These are phyloP conservation scores for Myotis vivesi DNA, from an alignment of 2,797 vertebrate species.

Conservation along the genomic window DNA sequence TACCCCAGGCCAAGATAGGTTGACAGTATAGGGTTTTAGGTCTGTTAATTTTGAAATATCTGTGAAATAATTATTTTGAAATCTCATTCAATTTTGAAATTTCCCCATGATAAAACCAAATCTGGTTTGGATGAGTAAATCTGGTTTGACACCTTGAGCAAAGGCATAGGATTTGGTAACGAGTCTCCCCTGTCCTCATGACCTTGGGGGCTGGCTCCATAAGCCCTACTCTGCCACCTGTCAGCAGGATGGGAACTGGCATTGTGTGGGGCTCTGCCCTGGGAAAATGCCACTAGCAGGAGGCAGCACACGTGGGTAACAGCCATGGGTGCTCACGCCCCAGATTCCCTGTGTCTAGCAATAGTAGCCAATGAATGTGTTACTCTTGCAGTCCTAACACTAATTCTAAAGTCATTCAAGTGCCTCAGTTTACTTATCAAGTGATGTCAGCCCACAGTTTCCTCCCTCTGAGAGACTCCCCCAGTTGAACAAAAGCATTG, in stretches of 20 bases:
- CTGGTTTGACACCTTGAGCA: slow-evolving; percentile 38
- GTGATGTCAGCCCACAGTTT: neutral
- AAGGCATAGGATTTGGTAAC: slow-evolving; percentile 21
- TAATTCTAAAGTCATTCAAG: neutral
- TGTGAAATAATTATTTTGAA: slow-evolving; percentile 68
- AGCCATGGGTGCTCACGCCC: neutral
- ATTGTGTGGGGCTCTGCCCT: neutral
- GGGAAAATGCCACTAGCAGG: neutral
- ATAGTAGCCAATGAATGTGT: rapidly evolving
- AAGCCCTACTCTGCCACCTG: neutral
- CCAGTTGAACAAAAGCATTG: neutral
- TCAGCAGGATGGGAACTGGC: neutral
- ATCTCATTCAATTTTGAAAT: slow-evolving; percentile 64
- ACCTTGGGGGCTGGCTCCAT: neutral
- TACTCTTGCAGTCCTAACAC: neutral
- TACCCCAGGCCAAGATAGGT: neutral
- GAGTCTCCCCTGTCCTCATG: neutral
- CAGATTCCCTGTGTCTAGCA: neutral
- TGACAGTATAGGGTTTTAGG: neutral
- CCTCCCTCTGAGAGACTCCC: neutral
- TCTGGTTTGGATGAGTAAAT: slow-evolving; percentile 31
- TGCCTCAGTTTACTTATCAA: neutral
- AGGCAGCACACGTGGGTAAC: neutral
- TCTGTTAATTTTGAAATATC: slow-evolving; percentile 65
- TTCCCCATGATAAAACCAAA: slow-evolving; percentile 53